Percentiles rank a stretch among this genome's conserved stretches.
Conservation (phyloP, 2,797 vertebrate genomes). For the Fundulus diaphanus region DNA sequence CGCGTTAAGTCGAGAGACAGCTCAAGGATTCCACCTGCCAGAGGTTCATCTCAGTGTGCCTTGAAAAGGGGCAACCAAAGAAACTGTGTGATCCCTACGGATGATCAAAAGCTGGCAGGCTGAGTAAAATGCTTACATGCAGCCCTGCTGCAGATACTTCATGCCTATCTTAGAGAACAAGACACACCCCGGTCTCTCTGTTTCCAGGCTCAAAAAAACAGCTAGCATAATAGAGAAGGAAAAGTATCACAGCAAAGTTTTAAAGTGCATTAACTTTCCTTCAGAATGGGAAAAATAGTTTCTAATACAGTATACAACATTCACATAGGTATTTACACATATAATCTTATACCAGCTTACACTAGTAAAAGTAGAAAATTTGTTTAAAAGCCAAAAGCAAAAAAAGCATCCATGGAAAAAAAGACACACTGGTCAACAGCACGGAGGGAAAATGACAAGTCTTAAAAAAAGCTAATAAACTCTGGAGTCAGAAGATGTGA, state of each 20-base stretch:
- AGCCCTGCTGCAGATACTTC: constrained; percentile 85
- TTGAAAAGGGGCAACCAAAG: constrained; percentile 69
- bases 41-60: constrained; percentile 90
- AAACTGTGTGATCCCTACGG: constrained; percentile 39
- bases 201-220: constrained; percentile 60
- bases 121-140: constrained; percentile 77
- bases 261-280: constrained; percentile 81
- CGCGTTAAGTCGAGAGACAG: constrained; percentile 86
- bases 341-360: constrained; percentile 58
- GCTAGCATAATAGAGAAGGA: constrained; percentile 49
- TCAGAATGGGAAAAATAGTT: constrained; percentile 72
- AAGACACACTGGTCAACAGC: constrained; percentile 90
- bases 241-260: constrained; percentile 51
- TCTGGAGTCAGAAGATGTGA: constrained; percentile 72
- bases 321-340: constrained; percentile 58
- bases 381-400: constrained; percentile 71
- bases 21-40: constrained; percentile 84
- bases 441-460: constrained; percentile 61
- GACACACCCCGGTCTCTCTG: constrained; percentile 45
- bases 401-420: constrained; percentile 58
- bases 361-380: constrained; percentile 75
- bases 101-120: constrained; percentile 72
- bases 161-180: constrained; percentile 42
- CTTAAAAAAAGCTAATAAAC: constrained; percentile 44
- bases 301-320: constrained; percentile 67